Conservation (phyloP, 2,888 invertebrate genomes). For the Germaria angustata region DNA sequence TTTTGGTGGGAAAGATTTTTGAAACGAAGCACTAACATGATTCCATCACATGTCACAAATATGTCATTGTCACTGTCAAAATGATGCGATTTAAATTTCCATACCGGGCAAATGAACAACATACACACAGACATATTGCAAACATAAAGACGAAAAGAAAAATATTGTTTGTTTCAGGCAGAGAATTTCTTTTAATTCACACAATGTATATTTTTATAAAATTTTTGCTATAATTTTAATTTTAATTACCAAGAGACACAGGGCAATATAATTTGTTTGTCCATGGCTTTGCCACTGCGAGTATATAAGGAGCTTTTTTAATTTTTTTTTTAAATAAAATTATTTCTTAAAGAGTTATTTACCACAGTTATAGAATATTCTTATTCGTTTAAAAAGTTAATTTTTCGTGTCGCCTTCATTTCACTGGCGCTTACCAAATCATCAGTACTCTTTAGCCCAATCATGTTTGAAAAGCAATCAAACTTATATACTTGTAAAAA, state of each 20-base stretch:
- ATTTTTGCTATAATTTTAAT: slow-evolving; percentile 23
- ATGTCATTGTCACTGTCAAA: slow-evolving; percentile 77
- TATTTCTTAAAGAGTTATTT: too few relatives aligned
- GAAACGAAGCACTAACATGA: slow-evolving; percentile 68
- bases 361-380: too few relatives aligned
- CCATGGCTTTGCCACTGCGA: neutral
- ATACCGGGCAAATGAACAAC: neutral
- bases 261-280: neutral
- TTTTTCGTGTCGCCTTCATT: too few relatives aligned
- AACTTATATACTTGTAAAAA: too few relatives aligned
- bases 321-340: too few relatives aligned
- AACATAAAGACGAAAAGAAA: neutral
- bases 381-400: too few relatives aligned
- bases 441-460: too few relatives aligned
- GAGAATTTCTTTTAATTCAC: slow-evolving; percentile 40
- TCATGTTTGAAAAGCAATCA: too few relatives aligned
- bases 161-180: slow-evolving; percentile 20
- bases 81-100: slow-evolving; percentile 74
- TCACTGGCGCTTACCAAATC: too few relatives aligned
- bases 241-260: neutral
- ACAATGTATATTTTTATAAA: slow-evolving; percentile 6
- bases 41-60: slow-evolving; percentile 79
- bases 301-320: too few relatives aligned
- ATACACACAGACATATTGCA: neutral
- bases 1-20: slow-evolving; percentile 26